Percentiles rank a stretch among this genome's conserved stretches.
These are phyloP conservation scores for Condylura cristata DNA, from an alignment of 2,113 vertebrate species.

Conservation along the genomic window DNA sequence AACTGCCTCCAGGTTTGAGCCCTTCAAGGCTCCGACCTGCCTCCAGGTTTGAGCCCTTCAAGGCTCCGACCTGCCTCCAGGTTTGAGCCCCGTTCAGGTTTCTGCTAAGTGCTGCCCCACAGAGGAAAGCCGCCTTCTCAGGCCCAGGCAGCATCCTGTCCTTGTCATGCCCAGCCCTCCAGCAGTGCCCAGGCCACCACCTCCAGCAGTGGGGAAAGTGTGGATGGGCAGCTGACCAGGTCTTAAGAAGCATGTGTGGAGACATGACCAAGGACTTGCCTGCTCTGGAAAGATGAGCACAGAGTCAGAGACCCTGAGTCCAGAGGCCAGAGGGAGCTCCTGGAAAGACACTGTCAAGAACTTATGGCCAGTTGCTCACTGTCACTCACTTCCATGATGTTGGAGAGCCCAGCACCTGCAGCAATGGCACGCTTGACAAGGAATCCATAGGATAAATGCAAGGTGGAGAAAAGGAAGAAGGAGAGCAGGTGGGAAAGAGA, in stretches of 20 bases:
- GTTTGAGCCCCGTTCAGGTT: too few relatives aligned
- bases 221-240: background rate
- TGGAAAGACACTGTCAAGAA: background rate
- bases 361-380: background rate
- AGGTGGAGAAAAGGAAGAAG: background rate
- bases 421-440: fast-evolving
- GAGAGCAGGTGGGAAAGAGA: background rate
- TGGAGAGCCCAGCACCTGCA: background rate
- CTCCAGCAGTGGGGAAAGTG: fast-evolving
- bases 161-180: background rate
- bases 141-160: fast-evolving
- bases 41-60: too few relatives aligned
- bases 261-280: fast-evolving
- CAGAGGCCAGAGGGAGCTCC: background rate
- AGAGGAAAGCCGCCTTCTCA: background rate
- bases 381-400: fast-evolving
- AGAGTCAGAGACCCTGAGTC: background rate
- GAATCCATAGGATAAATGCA: background rate
- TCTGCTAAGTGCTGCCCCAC: background rate
- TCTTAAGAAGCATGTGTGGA: background rate
- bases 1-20: too few relatives aligned
- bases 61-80: too few relatives aligned
- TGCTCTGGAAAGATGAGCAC: background rate
- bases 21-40: too few relatives aligned
- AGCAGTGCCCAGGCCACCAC: background rate